Evolutionary conservation across 2,888 invertebrate species (phyloP).

Genomic region (Xestia sexstrigata): DNA sequence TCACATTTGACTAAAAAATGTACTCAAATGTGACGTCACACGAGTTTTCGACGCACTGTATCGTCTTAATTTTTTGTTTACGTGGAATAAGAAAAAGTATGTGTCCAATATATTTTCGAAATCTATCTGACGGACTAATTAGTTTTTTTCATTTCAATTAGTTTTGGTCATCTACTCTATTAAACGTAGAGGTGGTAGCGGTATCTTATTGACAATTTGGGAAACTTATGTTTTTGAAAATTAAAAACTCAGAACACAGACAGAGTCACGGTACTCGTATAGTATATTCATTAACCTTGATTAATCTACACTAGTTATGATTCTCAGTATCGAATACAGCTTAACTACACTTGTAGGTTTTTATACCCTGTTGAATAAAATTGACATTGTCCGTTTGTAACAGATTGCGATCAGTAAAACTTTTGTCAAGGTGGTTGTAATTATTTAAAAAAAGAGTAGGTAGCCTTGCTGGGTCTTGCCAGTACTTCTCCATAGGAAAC

Average conservation of each 20-base stretch:
- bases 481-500: not conserved
- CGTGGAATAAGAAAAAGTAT: too few species aligned
- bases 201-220: not conserved
- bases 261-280: not conserved
- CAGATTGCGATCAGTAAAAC: not conserved
- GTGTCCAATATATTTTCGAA: too few species aligned
- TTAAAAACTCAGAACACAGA: not conserved
- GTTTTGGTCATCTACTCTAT: too few species aligned
- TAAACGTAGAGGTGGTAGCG: not conserved
- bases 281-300: conserved; percentile 12
- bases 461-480: too few species aligned
- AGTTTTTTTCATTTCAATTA: too few species aligned
- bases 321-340: conserved; percentile 27
- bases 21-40: too few species aligned
- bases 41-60: too few species aligned
- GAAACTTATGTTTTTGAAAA: not conserved
- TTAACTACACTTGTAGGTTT: conserved; percentile 12
- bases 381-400: conserved; percentile 17
- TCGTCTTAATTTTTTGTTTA: too few species aligned
- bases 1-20: too few species aligned
- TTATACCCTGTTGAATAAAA: conserved; percentile 12
- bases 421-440: not conserved
- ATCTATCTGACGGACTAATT: too few species aligned
- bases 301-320: not conserved
- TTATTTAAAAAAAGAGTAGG: too few species aligned